Base-by-base conservation (phyloP, 2,113 vertebrate species). In the Chaetodon auriga region DNA sequence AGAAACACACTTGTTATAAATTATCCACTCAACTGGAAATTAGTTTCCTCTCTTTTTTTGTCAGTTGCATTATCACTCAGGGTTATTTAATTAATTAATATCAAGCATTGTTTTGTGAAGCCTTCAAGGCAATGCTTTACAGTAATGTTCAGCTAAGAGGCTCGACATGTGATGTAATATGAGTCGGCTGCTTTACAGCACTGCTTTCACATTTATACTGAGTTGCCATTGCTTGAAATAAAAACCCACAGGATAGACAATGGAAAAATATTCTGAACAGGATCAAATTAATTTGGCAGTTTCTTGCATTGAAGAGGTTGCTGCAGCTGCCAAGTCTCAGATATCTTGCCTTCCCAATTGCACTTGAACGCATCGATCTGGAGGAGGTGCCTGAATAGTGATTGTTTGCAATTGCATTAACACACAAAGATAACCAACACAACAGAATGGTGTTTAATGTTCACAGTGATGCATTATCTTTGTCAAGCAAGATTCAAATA, bases 361-460 rank as follows among this genome's bases (percentile, higher is more conserved):
- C 23, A 76, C 14, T 19, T 55, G 38, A 82, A 62, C 36, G 46
- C 57, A 69, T 69, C 55, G 21, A 7, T 62, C 38, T 5, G 12
- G 48, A 35, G 13, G 48, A 30, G 16, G 36, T 11, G 38, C 63
- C 63, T 6, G 57, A 54, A 68, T 35, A 23, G 46, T 25, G 25
- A 51, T 30, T 53, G 35, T 11, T 25, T 57, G 25, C 36, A 53
- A 60, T 25, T 53, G 2, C 23, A 54, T 55, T 55, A 64, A 54
- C 25, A 38, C 11, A 66, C 7, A 36, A 64, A 64, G 5, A 69
- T 60, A 69, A 64, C 43, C 35, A 15, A 54, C 25, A 38, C 19
- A 38, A 61, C 23, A 58, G 5, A 49, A 46, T 14, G 15, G 11
- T n/a, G 13, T 38, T 64, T 65, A 66, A 55, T 72, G 30, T 49